These are phyloP conservation scores for Parascotia fuliginaria DNA, from an alignment of 2,888 invertebrate species.

Conservation along the genomic window DNA sequence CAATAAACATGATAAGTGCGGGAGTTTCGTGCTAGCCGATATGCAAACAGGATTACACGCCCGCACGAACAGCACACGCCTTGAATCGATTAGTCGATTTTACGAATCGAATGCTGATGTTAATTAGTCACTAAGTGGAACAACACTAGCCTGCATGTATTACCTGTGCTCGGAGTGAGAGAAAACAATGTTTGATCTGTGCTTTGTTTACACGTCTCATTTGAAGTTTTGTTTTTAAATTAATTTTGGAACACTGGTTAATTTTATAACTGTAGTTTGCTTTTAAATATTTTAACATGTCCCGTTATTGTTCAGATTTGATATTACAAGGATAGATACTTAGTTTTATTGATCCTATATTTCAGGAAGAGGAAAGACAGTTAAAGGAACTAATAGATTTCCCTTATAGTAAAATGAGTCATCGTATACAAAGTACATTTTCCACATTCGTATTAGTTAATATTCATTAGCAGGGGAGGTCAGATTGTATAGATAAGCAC, in stretches of 20 bases:
- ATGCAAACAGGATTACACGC: constrained; percentile 81
- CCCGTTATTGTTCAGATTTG: too few relatives aligned
- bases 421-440: constrained; percentile 62
- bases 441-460: constrained; percentile 77
- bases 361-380: neutral
- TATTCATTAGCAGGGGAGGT: constrained; percentile 80
- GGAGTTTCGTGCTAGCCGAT: constrained; percentile 79
- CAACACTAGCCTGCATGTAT: constrained; percentile 20
- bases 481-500: constrained; percentile 71
- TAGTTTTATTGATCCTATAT: neutral
- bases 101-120: constrained; percentile 54
- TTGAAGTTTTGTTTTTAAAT: too few relatives aligned
- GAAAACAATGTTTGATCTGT: too few relatives aligned
- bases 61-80: constrained; percentile 66
- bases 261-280: neutral
- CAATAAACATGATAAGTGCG: constrained; percentile 85
- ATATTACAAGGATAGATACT: too few relatives aligned
- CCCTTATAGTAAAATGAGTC: constrained; percentile 60
- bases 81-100: constrained; percentile 56
- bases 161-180: neutral
- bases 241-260: too few relatives aligned
- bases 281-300: neutral
- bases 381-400: constrained; percentile 9
- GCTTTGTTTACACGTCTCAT: too few relatives aligned
- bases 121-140: constrained; percentile 42